A percentile compares a stretch with the other conserved stretches of the same genome.
These are phyloP conservation scores for Cephus runcator DNA, from an alignment of 2,888 invertebrate species.

Conservation along the genomic window DNA sequence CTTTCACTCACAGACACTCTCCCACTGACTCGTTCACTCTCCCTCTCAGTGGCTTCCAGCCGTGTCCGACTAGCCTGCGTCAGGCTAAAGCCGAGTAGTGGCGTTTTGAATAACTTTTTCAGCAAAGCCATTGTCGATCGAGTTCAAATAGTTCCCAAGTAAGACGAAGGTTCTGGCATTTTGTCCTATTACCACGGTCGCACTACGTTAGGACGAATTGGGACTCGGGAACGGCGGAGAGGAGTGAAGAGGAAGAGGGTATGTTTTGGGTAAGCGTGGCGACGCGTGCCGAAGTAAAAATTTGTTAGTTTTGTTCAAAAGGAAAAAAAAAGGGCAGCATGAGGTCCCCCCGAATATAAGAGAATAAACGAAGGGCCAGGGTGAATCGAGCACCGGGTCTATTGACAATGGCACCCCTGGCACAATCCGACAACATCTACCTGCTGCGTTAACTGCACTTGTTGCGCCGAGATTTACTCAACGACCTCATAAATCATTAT, in stretches of 20 bases:
- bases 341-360: neutral
- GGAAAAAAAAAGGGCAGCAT: neutral
- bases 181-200: neutral
- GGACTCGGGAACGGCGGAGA: neutral
- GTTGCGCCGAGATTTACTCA: constrained; percentile 20
- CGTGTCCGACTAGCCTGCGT: neutral
- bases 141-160: neutral
- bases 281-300: constrained; percentile 37
- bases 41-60: neutral
- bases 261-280: constrained; percentile 28
- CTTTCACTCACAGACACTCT: constrained; percentile 13
- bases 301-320: constrained; percentile 15
- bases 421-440: constrained; percentile 33
- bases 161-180: neutral
- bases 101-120: too few species aligned
- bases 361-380: neutral
- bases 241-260: neutral
- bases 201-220: neutral
- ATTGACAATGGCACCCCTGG: constrained; percentile 14
- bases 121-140: too few species aligned
- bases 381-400: constrained; percentile 7
- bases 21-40: neutral
- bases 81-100: too few species aligned
- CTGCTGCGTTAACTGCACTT: constrained; percentile 38
- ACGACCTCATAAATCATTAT: neutral